Base-by-base conservation (phyloP, 2,113 vertebrate genomes). In the Lagopus leucura region DNA sequence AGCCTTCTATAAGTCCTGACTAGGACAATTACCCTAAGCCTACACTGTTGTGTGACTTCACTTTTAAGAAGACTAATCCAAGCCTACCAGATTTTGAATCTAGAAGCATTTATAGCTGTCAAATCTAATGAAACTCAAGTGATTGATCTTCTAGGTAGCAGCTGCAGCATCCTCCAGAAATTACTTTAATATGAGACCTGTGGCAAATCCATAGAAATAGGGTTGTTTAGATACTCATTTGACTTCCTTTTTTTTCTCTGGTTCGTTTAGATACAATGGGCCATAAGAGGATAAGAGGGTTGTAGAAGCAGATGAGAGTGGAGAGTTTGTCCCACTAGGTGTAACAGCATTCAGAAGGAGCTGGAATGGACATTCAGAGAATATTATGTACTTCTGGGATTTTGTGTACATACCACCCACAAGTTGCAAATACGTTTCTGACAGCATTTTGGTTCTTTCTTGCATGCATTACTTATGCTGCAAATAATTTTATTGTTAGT, bases 111-210 rank as follows among this genome's bases (percentile, higher is more conserved):
- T 77, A 88, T 45, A 88, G 61, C 57, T 92, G 80, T 81, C 86
- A 95, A 92, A 83, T 76, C 61, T 70, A 94, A 90, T 81, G 45
- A 34, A 91, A 94, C 38, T 57, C 52, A 66, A 86, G 40, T 71
- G 88, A 86, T 20, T 83, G 85, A 93, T 94, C 60, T 93, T 58
- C n/a, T 38, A 57, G 66, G 76, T 57, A 86, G 65, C 73, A 94
- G 89, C 69, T 94, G 94, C 85, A 83, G 38, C 80, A 67, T 88
- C 38, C 69, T 81, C 63, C 54, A 77, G 65, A 76, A 89, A 84
- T 64, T 78, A 67, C 86, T 82, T 84, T 84, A 78, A 66, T 43
- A 52, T 43, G 57, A 42, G 32, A 60, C 19, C 27, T 72, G 60
- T 82, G 48, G 54, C 58, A 86, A 80, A 87, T 72, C 45, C 82